These are phyloP conservation scores for Trichosurus vulpecula DNA, from an alignment of 2,797 vertebrate genomes.

Conservation along the genomic window DNA sequence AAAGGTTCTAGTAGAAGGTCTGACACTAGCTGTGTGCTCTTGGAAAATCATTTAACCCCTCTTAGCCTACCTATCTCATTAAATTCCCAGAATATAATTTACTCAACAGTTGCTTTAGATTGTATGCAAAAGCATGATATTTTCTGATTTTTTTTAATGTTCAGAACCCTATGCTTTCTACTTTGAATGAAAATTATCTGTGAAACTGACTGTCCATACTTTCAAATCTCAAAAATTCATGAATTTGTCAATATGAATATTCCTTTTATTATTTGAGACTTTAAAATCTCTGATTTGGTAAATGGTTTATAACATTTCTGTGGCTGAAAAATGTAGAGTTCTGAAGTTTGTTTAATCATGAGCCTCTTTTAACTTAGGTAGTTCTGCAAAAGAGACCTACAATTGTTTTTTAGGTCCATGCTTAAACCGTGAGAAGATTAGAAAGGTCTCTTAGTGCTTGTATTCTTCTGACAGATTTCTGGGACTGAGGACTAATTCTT, in stretches of 20 bases:
- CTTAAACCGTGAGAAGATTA: background rate
- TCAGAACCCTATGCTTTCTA: conserved; percentile 3
- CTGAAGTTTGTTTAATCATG: background rate
- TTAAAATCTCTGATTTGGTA: background rate
- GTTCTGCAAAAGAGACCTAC: background rate
- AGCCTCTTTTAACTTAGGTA: background rate
- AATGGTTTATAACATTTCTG: background rate
- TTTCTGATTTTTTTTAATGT: background rate
- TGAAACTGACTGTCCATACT: background rate
- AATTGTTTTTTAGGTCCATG: background rate
- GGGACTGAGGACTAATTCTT: background rate
- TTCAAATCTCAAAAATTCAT: background rate
- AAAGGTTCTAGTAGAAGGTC: background rate
- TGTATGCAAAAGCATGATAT: background rate
- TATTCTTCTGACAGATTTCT: background rate
- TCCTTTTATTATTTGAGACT: background rate
- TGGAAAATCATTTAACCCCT: background rate
- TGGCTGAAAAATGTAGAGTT: background rate
- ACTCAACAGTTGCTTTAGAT: background rate
- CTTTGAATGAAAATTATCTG: conserved; percentile 43
- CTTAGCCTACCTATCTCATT: background rate
- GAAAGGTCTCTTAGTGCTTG: background rate
- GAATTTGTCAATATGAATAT: background rate
- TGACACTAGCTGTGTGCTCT: background rate
- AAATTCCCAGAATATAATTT: background rate